Evolutionary conservation across 1,140 invertebrate species (phyloP), one percentile per base, ranked within the genome.

Genomic region (Drosophila murphyi): DNA sequence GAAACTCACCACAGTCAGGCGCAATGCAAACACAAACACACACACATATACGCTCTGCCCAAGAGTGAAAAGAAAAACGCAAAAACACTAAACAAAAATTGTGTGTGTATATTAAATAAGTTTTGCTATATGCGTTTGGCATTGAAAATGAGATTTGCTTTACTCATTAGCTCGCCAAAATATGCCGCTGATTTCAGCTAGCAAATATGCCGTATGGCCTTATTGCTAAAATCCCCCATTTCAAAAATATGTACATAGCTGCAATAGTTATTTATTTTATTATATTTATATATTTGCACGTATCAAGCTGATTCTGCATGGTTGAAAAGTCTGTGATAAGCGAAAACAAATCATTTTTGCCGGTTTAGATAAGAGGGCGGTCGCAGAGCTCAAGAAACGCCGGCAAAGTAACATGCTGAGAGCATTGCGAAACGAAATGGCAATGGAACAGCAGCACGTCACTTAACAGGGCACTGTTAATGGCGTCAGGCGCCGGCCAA

Each of bases 291-390:
- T 52, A n/a, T 7, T 32, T 52, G 7, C 5, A 48, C 20, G 7
- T 31, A 31, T 10, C 20, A 20, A 31, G 29, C 20, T 57, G 50
- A 29, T 57, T n/a, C 43, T 72, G 61, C 48, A 54, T 59, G 61
- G 29, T 48, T 29, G 12, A 20, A 37, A 39, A 51, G 28, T 41
- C 2, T n/a, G 5, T 80, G 77, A 80, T 76, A 80, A 45, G 41
- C 32, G 50, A 48, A 59, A 60, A 41, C 37, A 75, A 75, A 68
- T 59, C 28, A 45, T 55, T 69, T 83, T 83, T 52, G 78, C 85
- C 85, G 85, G 85, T 89, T 78, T 73, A 76, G 85, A 89, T 90
- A 89, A 89, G 80, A 69, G 8, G 32, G 12, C 39, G 10, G 8
- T 8, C 39, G n/a, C 39, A 43, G 20, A 20, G 20, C 5, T 6